These are phyloP conservation scores for Arctia plantaginis DNA, from an alignment of 2,888 invertebrate species.

Conservation along the genomic window DNA sequence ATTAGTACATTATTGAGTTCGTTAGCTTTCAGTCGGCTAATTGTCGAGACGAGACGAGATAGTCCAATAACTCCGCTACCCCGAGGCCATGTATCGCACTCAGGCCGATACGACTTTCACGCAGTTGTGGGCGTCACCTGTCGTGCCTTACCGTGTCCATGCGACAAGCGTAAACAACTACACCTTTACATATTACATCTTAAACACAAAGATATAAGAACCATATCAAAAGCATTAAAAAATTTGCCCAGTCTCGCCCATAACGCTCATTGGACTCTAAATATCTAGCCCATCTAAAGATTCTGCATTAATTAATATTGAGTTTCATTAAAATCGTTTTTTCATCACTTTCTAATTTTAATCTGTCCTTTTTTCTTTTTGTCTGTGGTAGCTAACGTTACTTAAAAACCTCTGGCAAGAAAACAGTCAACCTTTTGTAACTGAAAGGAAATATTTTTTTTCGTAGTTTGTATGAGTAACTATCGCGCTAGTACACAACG, in stretches of 20 bases:
- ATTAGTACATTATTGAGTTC: constrained; percentile 41
- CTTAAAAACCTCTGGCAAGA: not conserved
- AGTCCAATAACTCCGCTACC: constrained; percentile 53
- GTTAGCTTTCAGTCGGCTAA: constrained; percentile 42
- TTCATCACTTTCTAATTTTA: constrained; percentile 42
- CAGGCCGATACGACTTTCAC: constrained; percentile 68
- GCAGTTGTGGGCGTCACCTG: constrained; percentile 73
- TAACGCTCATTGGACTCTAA: constrained; percentile 46
- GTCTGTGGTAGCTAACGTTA: not conserved
- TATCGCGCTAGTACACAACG: not conserved
- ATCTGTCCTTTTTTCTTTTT: constrained; percentile 12
- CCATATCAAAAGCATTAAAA: constrained; percentile 28
- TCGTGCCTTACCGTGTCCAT: constrained; percentile 64
- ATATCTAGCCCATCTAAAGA: constrained; percentile 45
- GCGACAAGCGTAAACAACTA: constrained; percentile 32
- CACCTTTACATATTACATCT: constrained; percentile 35
- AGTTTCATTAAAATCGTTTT: constrained; percentile 40
- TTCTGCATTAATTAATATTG: constrained; percentile 38
- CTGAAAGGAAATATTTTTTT: not conserved
- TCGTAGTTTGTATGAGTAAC: not conserved
- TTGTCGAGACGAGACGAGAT: constrained; percentile 38
- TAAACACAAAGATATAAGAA: constrained; percentile 40
- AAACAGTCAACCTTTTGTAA: not conserved
- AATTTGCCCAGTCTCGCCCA: constrained; percentile 48
- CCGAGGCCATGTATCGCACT: constrained; percentile 48